phyloP scores from a whole-genome alignment of 2,888 invertebrate species.

The Sphinx pinastri region DNA sequence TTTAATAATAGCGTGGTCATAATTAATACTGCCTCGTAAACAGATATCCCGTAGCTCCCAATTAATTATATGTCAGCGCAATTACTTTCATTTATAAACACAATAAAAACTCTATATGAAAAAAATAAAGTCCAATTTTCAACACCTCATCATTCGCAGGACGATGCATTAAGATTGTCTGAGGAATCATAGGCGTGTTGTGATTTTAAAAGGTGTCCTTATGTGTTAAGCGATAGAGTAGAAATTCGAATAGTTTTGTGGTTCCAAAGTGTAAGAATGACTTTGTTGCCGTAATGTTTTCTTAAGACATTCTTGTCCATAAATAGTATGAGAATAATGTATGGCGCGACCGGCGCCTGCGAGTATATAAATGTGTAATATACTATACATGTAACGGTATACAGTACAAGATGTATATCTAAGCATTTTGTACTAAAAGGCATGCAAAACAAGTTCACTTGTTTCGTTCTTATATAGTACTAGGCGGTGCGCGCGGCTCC shows the following conservation, averaged over 20 bases:
- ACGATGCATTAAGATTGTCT: slow-evolving; percentile 6
- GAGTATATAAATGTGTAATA: slow-evolving; percentile 25
- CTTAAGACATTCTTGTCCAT: slow-evolving; percentile 77
- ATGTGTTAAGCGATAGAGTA: slow-evolving; percentile 39
- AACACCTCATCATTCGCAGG: neutral
- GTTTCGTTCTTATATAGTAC: neutral
- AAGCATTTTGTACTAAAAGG: neutral
- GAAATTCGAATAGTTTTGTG: slow-evolving; percentile 37
- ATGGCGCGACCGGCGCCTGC: slow-evolving; percentile 38
- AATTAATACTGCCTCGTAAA: slow-evolving; percentile 55
- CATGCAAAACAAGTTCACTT: neutral
- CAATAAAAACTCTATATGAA: slow-evolving; percentile 29
- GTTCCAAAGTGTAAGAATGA: slow-evolving; percentile 13
- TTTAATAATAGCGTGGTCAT: slow-evolving; percentile 41
- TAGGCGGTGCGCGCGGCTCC: too few relatives aligned
- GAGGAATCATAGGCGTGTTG: slow-evolving; percentile 7
- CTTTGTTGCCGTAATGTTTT: slow-evolving; percentile 63
- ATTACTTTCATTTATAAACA: slow-evolving; percentile 29
- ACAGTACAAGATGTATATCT: neutral
- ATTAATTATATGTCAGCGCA: slow-evolving; percentile 54
- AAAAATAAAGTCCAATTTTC: slow-evolving; percentile 14
- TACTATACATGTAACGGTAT: slow-evolving; percentile 6
- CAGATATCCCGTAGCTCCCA: slow-evolving; percentile 56
- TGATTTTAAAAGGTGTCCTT: slow-evolving; percentile 26
- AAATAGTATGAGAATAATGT: slow-evolving; percentile 57